Evolutionary conservation across 2,888 invertebrate species (phyloP).

Genomic region (Heteromurus nitidus): DNA sequence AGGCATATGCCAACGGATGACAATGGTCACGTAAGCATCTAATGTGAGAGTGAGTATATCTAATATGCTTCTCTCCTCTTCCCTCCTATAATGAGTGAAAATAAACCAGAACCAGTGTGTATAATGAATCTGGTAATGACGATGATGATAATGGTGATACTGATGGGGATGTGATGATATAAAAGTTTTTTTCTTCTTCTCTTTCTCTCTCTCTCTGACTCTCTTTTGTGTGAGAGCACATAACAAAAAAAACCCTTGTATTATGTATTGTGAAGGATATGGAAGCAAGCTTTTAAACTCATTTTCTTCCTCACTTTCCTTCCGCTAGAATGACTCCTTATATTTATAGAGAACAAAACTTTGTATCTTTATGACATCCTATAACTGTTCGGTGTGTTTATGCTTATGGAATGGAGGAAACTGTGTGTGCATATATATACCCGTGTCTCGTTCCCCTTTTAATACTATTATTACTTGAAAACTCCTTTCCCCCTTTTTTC

Average conservation of each 20-base stretch:
- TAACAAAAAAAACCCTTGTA: constrained; percentile 9
- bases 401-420: neutral
- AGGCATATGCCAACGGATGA: constrained; percentile 12
- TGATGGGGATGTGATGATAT: constrained; percentile 55
- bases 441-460: neutral
- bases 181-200: too few relatives aligned
- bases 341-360: neutral
- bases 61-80: constrained; percentile 7
- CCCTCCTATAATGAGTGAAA: constrained; percentile 56
- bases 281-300: constrained; percentile 45
- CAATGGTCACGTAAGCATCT: neutral
- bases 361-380: constrained; percentile 13
- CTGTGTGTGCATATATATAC: too few relatives aligned
- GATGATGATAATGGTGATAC: constrained; percentile 59
- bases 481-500: constrained; percentile 56
- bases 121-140: constrained; percentile 63
- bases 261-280: constrained; percentile 19
- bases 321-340: constrained; percentile 42
- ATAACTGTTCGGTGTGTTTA: neutral
- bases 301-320: constrained; percentile 57
- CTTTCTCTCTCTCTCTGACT: too few relatives aligned
- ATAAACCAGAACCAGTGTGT: constrained; percentile 65
- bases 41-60: constrained; percentile 9
- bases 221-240: constrained; percentile 19
- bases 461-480: constrained; percentile 60